Conservation (phyloP, 1,140 invertebrate genomes). For the Heliconius eleuchia region DNA sequence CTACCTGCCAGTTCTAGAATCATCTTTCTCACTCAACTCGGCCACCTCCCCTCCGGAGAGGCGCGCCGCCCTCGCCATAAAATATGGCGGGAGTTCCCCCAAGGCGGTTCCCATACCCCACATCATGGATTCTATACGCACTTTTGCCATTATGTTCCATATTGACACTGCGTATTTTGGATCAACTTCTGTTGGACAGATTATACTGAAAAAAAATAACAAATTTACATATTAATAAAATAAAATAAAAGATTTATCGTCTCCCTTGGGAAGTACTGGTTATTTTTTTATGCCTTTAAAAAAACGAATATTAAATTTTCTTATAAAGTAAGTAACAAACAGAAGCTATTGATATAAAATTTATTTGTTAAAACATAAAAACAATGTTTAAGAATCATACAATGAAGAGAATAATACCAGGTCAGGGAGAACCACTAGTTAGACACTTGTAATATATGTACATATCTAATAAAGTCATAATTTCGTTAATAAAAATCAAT, state of each 20-base stretch:
- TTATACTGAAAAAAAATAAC: conserved; percentile 82
- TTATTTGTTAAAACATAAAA: neutral
- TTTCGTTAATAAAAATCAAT: neutral
- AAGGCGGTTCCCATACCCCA: conserved; percentile 99
- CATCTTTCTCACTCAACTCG: conserved; percentile 55
- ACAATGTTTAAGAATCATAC: neutral
- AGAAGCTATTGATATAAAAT: neutral
- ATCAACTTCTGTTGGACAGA: conserved; percentile 87
- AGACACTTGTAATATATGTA: neutral
- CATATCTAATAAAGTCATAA: neutral
- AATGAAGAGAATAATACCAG: neutral
- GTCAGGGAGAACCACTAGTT: neutral
- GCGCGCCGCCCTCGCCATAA: conserved; percentile 96
- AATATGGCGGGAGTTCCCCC: conserved; percentile 97
- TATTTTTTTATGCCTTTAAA: neutral
- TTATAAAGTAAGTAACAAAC: too few relatives aligned
- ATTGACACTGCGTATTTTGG: conserved; percentile 84
- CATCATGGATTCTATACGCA: conserved; percentile 97
- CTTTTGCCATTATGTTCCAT: conserved; percentile 96
- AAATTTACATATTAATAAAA: too few relatives aligned
- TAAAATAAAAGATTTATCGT: too few relatives aligned
- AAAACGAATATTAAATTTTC: neutral
- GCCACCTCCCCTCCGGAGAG: conserved; percentile 60
- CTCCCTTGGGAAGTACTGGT: neutral
- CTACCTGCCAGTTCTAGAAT: conserved; percentile 62